Base-by-base conservation (phyloP, 1,140 invertebrate genomes). In the Sycophaga agraensis region DNA sequence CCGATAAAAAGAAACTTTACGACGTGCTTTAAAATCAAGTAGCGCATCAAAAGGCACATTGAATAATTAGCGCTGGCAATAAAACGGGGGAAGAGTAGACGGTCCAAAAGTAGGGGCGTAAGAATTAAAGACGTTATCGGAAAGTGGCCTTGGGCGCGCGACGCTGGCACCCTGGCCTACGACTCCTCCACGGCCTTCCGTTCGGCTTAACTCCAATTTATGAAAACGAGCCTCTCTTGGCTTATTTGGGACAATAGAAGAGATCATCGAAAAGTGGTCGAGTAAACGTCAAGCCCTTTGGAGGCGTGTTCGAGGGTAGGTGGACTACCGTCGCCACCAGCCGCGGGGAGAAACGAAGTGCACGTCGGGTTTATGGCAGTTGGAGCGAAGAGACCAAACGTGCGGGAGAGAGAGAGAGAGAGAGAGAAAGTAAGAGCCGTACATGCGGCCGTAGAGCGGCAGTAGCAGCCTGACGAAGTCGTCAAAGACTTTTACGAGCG, bases 401-500 rank as follows among this genome's bases (percentile, higher is more conserved):
- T 14, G 31, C 22, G 31, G 37, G 21, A 39, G 22, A 34, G 35
- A 42, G 12, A 21, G 46, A 21, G 26, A 17, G 43, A 40, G 51
- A 12, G 46, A 57, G 37, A 37, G 31, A 56, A 37, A 48, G 45
- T 14, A 39, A 55, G 50, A 60, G 59, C 26, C 28, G 59, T 53
- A 54, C 28, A 48, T 22, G 59, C 28, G 1, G n/a, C 14, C 31
- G 28, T 46, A 22, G 61, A 67, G 35, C 70, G 66, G 68, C 61
- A 66, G 70, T 46, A 53, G 34, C 69, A 67, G 68, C 64, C 53
- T 70, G 70, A 74, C 73, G 60, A 77, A 78, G 78, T 80, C 79
- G 78, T 81, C 78, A 81, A 79, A 79, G 76, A 76, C 78, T 81
- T 80, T 81, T 80, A 81, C 76, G 79, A 81, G 77, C 77, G 69